Evolutionary conservation across 2,113 vertebrate genomes (phyloP).

Genomic region (Saccopteryx bilineata): DNA sequence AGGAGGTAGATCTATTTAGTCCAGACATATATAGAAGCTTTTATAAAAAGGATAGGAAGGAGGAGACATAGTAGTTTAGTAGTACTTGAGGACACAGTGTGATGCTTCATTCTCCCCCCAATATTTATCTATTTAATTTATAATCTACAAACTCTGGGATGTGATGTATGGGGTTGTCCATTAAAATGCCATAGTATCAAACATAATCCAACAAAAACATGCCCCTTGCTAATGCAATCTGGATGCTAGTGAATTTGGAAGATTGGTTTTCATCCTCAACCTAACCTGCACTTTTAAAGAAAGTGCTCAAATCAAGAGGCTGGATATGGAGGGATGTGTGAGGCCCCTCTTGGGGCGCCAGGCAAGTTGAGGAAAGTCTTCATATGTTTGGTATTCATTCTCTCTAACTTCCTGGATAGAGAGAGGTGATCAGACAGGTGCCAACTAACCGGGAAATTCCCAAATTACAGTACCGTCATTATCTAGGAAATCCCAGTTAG

Average conservation of each 20-base stretch:
- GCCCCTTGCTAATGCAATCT: not conserved
- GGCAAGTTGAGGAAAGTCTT: not conserved
- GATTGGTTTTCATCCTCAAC: not conserved
- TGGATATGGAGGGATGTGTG: not conserved
- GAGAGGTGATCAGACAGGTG: not conserved
- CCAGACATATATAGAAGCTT: not conserved
- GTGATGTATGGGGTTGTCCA: not conserved
- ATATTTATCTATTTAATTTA: not conserved
- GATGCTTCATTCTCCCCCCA: not conserved
- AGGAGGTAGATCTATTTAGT: not conserved
- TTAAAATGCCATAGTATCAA: not conserved
- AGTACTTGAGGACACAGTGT: not conserved
- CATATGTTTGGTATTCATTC: not conserved
- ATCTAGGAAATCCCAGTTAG: not conserved
- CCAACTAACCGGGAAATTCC: not conserved
- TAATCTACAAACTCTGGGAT: not conserved
- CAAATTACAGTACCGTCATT: not conserved
- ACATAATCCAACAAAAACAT: not conserved
- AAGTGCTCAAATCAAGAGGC: not conserved
- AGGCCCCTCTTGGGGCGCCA: rapidly evolving
- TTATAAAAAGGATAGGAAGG: not conserved
- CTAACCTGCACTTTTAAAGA: not conserved
- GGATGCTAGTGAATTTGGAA: not conserved
- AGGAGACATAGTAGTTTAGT: not conserved
- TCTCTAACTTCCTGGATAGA: not conserved